A percentile compares a stretch with the other conserved stretches of the same genome.
These are phyloP conservation scores for Heteromurus nitidus DNA, from an alignment of 2,888 invertebrate species.

Conservation along the genomic window DNA sequence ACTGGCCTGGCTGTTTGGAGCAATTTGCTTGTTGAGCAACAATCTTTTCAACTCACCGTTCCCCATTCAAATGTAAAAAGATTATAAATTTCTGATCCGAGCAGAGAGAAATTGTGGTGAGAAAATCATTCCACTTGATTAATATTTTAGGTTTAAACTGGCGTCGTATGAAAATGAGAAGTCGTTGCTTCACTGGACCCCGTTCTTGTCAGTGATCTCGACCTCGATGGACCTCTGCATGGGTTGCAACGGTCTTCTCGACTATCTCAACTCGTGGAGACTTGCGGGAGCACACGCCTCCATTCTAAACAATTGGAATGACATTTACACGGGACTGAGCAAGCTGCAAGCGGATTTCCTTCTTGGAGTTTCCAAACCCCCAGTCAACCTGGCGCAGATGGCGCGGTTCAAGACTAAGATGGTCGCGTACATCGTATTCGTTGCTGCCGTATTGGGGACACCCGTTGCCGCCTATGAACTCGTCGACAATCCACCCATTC, in stretches of 20 bases:
- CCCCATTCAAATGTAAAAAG: slow-evolving; percentile 12
- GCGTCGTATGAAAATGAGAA: background rate
- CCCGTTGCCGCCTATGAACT: background rate
- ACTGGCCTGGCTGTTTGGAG: background rate
- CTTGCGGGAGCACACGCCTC: background rate
- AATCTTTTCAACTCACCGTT: background rate
- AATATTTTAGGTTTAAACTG: background rate
- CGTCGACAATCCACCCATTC: background rate
- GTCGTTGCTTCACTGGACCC: background rate
- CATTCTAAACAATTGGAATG: slow-evolving; percentile 40
- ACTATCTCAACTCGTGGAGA: slow-evolving; percentile 11
- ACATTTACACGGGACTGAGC: background rate
- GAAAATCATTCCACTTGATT: background rate
- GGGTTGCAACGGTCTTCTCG: background rate
- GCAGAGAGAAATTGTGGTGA: too few relatives aligned
- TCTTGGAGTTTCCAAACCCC: background rate
- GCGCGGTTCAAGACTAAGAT: background rate
- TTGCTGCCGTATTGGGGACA: background rate
- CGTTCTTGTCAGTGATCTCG: background rate
- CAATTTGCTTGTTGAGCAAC: background rate
- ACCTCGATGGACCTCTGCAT: slow-evolving; percentile 6
- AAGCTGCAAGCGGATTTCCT: too few relatives aligned
- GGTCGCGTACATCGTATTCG: background rate
- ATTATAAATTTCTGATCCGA: too few relatives aligned
- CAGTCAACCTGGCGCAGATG: background rate